Percentiles rank a stretch among this genome's conserved stretches.
These are phyloP conservation scores for Venusia cambrica DNA, from an alignment of 2,888 invertebrate genomes.

Conservation along the genomic window DNA sequence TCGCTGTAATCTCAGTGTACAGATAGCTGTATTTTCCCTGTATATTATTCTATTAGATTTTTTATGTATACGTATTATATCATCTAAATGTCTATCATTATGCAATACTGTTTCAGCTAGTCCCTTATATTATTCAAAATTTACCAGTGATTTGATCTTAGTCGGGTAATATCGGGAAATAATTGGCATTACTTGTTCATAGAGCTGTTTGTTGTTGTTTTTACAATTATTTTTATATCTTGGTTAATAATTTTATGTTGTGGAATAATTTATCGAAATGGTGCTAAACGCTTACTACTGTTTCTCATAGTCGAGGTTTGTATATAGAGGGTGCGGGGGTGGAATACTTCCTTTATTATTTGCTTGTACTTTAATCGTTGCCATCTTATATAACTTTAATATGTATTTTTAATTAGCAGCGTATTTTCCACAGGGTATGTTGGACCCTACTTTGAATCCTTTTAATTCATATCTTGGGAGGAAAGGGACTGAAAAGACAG, in stretches of 20 bases:
- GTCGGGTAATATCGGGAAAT: constrained; percentile 41
- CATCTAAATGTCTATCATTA: constrained; percentile 55
- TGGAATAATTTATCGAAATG: constrained; percentile 74
- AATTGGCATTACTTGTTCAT: constrained; percentile 34
- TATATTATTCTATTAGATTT: constrained; percentile 56
- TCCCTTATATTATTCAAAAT: constrained; percentile 66
- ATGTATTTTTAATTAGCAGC: constrained; percentile 42
- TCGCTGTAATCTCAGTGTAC: constrained; percentile 68
- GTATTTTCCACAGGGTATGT: constrained; percentile 63
- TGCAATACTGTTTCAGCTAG: constrained; percentile 71
- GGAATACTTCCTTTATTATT: constrained; percentile 37
- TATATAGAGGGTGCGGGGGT: constrained; percentile 46
- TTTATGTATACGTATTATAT: constrained; percentile 59
- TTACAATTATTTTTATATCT: constrained; percentile 55
- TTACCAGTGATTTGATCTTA: constrained; percentile 52
- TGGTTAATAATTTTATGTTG: constrained; percentile 75
- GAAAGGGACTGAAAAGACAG: constrained; percentile 72
- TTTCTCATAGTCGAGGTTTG: constrained; percentile 62
- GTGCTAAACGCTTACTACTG: constrained; percentile 76
- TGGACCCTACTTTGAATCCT: constrained; percentile 50
- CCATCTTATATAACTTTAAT: constrained; percentile 51
- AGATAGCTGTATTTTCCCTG: constrained; percentile 55
- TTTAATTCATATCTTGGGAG: constrained; percentile 59
- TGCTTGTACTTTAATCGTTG: constrained; percentile 58
- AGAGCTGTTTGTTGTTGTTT: constrained; percentile 57